Conservation (phyloP, 1,140 invertebrate genomes). For the Vanessa atalanta region DNA sequence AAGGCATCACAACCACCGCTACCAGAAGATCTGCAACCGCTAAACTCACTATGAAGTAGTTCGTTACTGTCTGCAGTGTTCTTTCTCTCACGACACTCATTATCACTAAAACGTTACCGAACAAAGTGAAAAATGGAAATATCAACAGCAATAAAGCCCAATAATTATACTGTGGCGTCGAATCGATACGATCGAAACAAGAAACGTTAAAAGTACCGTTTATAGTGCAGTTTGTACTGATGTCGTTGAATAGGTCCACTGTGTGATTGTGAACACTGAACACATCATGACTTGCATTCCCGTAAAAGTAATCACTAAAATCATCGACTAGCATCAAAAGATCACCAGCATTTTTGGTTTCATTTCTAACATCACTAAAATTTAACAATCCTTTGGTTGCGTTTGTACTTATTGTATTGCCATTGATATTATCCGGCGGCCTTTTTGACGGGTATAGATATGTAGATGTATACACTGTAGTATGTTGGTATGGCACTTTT, state of each 20-base stretch:
- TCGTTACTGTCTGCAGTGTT: conserved; percentile 95
- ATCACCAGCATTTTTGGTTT: conserved; percentile 54
- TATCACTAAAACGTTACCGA: conserved; percentile 98
- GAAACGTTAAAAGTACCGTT: conserved; percentile 78
- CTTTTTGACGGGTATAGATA: conserved; percentile 59
- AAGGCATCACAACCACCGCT: conserved; percentile 98
- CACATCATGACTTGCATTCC: conserved; percentile 68
- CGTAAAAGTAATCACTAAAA: conserved; percentile 83
- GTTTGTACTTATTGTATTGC: conserved; percentile 28
- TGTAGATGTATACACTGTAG: conserved; percentile 35
- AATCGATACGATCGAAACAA: conserved; percentile 64
- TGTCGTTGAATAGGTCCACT: conserved; percentile 63
- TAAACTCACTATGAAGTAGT: conserved; percentile 98
- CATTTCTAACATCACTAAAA: conserved; percentile 61
- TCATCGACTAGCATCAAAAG: conserved; percentile 82
- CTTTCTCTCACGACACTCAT: conserved; percentile 94
- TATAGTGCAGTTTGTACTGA: conserved; percentile 73
- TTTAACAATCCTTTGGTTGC: conserved; percentile 33
- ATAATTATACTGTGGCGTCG: conserved; percentile 83
- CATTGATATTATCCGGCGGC: conserved; percentile 51
- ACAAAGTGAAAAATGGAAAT: conserved; percentile 96
- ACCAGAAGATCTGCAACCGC: conserved; percentile 98
- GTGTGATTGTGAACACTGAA: conserved; percentile 58
- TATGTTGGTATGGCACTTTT: conserved; percentile 42
- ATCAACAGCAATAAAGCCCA: conserved; percentile 92